These are phyloP conservation scores for Encarsia formosa DNA, from an alignment of 2,888 invertebrate genomes.

Conservation along the genomic window DNA sequence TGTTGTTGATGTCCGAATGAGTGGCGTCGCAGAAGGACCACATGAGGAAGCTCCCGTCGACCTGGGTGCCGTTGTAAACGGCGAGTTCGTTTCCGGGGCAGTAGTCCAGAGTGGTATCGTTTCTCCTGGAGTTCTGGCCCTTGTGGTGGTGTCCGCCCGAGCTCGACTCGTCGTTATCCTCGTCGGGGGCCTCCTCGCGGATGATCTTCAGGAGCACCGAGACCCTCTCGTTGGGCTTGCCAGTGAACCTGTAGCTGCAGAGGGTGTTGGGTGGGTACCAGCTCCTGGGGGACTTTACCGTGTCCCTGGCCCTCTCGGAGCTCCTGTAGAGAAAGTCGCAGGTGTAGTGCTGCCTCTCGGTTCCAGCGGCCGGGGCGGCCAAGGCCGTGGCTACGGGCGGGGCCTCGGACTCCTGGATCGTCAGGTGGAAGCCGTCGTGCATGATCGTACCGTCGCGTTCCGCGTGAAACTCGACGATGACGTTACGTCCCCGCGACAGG, in stretches of 20 bases:
- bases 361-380: background rate
- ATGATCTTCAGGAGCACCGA: conserved; percentile 39
- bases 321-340: conserved; percentile 40
- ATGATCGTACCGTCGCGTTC: conserved; percentile 42
- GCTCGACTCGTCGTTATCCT: background rate
- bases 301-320: conserved; percentile 34
- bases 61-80: conserved; percentile 39
- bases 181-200: conserved; percentile 24
- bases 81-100: conserved; percentile 42
- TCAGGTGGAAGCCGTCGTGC: conserved; percentile 43
- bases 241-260: conserved; percentile 40
- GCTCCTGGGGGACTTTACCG: conserved; percentile 35
- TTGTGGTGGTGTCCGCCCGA: too few species aligned
- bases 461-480: conserved; percentile 40
- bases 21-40: conserved; percentile 44
- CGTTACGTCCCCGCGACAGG: conserved; percentile 37
- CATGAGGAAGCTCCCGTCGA: conserved; percentile 36
- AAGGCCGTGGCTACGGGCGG: conserved; percentile 11
- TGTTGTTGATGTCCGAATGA: conserved; percentile 42
- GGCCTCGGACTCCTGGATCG: conserved; percentile 35
- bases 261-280: conserved; percentile 42
- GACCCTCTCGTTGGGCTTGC: conserved; percentile 35
- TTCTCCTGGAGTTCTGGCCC: conserved; percentile 1
- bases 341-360: conserved; percentile 22
- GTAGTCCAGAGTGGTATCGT: conserved; percentile 30